Base-by-base conservation (phyloP, 2,113 vertebrate genomes). In the Corythornis cristatus region DNA sequence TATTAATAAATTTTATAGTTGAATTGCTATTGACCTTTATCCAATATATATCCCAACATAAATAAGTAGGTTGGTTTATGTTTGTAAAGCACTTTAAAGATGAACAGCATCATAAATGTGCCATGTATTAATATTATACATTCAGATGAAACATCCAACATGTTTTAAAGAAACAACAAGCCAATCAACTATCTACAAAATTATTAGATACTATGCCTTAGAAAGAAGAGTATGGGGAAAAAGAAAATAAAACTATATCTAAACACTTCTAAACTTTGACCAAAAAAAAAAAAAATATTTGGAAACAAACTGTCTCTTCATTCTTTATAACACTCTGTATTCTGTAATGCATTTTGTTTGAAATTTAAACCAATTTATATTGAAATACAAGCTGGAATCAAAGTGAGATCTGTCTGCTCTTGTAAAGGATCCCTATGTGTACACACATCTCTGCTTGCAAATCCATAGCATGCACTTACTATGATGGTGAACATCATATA, bases 1-100 rank as follows among this genome's bases (percentile, higher is more conserved):
- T 90, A 92, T 92, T 92, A 89, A 96, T 91, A 85, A 91, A 53
- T 93, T 96, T 89, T 94, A 94, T 76, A 92, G 92, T 19, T 84
- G 86, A 90, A 94, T 92, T 95, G 74, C 78, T 64, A 94, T 77
- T 92, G 93, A 93, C 95, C 94, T 96, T 93, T 94, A 92, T 89
- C 26, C 82, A 89, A 48, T 71, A 58, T 87, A 91, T 77, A 96
- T 73, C 45, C 46, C 60, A 92, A 87, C 71, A 91, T 78, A 95
- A 96, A 92, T 80, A 84, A 92, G 92, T 79, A 89, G 86, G 67
- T 70, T 87, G 51, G 45, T 76, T 94, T 89, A 77, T 93, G 88
- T 95, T 93, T 96, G 56, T 29, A 88, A 95, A 91, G 71, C 64
- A 80, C 75, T 91, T 89, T 56, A 56, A 93, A 85, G 87, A 91